Evolutionary conservation across 2,797 vertebrate species (phyloP).

Genomic region (Lates japonicus): DNA sequence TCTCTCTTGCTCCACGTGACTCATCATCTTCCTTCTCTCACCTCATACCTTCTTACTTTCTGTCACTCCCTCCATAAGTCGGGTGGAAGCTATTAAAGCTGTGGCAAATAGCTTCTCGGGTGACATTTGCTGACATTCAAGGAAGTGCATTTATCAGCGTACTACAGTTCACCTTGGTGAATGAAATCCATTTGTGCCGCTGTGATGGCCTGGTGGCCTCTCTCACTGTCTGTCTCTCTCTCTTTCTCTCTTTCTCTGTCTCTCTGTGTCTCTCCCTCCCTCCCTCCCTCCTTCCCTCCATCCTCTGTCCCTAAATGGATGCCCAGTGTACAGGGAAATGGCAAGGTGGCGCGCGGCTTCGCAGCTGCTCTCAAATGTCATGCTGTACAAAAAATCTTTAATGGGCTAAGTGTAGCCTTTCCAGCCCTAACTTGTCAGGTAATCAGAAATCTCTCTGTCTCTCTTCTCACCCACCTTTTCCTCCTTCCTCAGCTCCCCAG

Average conservation of each 20-base stretch:
- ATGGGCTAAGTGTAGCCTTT: constrained; percentile 99
- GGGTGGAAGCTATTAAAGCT: constrained; percentile 92
- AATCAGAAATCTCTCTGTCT: constrained; percentile 89
- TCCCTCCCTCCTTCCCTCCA: constrained; percentile 51
- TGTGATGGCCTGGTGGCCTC: constrained; percentile 92
- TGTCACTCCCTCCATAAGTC: constrained; percentile 89
- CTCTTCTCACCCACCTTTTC: constrained; percentile 70
- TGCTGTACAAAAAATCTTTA: constrained; percentile 95
- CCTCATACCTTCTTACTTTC: constrained; percentile 86
- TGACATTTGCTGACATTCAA: constrained; percentile 99
- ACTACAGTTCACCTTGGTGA: constrained; percentile 93
- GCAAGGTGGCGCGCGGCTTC: constrained; percentile 91
- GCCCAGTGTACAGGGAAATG: constrained; percentile 95
- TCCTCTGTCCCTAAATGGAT: constrained; percentile 88
- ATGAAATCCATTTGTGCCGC: constrained; percentile 96
- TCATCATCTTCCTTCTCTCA: constrained; percentile 76
- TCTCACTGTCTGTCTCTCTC: constrained; percentile 46
- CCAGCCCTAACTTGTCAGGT: constrained; percentile 98
- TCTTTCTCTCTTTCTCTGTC: constrained; percentile 51
- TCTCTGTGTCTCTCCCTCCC: constrained; percentile 54
- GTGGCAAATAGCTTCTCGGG: constrained; percentile 98
- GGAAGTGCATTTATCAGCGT: constrained; percentile 98
- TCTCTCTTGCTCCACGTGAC: constrained; percentile 82
- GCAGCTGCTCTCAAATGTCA: constrained; percentile 98
- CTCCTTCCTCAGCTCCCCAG: constrained; percentile 78